Evolutionary conservation across 2,888 invertebrate genomes (phyloP).

Genomic region (Polyploca ridens): DNA sequence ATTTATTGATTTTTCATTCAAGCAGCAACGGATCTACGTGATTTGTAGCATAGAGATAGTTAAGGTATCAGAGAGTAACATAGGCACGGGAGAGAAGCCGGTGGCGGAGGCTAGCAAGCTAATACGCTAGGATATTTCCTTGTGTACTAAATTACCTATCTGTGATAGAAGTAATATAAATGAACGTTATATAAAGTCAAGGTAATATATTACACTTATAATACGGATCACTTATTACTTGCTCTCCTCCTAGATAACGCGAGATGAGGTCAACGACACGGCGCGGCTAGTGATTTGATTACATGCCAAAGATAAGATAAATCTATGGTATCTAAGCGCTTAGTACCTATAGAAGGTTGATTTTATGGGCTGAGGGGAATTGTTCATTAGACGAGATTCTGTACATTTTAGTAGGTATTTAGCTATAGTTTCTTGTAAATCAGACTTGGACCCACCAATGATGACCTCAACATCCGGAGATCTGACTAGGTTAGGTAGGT

Average conservation of each 20-base stretch:
- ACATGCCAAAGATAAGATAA: slow-evolving; percentile 46
- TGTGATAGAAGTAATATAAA: not conserved
- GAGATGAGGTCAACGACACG: slow-evolving; percentile 56
- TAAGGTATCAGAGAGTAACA: too few species aligned
- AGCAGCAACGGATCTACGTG: too few species aligned
- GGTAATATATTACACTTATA: not conserved
- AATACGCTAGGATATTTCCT: too few species aligned
- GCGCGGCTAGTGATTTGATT: slow-evolving; percentile 42
- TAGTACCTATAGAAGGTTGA: not conserved
- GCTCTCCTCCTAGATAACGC: slow-evolving; percentile 36
- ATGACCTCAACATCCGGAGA: too few species aligned
- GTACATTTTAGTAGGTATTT: not conserved
- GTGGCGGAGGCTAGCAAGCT: too few species aligned
- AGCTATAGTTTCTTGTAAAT: too few species aligned
- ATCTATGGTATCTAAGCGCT: slow-evolving; percentile 7
- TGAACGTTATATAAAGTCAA: not conserved
- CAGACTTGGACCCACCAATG: too few species aligned
- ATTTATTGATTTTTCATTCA: too few species aligned
- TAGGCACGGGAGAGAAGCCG: too few species aligned
- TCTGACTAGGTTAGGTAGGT: too few species aligned
- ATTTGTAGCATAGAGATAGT: too few species aligned
- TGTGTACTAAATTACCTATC: too few species aligned
- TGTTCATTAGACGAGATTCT: not conserved
- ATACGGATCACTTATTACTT: not conserved
- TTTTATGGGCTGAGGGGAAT: not conserved